Conservation (phyloP, 2,888 invertebrate species). For the Epinotia brunnichana region DNA sequence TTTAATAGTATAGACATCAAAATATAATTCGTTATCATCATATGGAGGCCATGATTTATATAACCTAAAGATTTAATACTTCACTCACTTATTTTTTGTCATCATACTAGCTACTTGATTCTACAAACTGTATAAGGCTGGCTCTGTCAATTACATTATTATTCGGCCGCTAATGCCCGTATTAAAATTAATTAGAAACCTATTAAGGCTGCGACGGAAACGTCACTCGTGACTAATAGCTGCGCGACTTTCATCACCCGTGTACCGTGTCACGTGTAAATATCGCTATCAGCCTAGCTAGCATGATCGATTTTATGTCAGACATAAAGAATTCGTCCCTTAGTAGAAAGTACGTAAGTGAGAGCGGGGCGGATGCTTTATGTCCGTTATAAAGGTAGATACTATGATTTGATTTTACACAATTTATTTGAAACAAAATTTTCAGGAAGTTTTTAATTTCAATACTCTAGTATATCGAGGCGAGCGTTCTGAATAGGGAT, state of each 20-base stretch:
- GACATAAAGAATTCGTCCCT: too few species aligned
- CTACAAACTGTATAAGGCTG: constrained; percentile 13
- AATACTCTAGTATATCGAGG: too few species aligned
- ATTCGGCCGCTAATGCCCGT: constrained; percentile 11
- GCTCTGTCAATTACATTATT: constrained; percentile 17
- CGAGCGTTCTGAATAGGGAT: too few species aligned
- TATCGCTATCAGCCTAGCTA: neutral
- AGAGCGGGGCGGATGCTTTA: too few species aligned
- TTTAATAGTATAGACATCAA: too few species aligned
- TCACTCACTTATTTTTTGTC: constrained; percentile 1
- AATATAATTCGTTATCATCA: neutral
- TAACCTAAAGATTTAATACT: neutral
- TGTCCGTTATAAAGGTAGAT: too few species aligned
- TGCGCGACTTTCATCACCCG: constrained; percentile 27
- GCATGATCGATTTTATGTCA: too few species aligned
- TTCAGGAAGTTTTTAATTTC: too few species aligned
- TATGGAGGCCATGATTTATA: neutral
- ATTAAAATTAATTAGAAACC: constrained; percentile 33
- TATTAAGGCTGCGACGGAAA: constrained; percentile 31
- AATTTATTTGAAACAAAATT: too few species aligned
- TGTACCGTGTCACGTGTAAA: constrained; percentile 1
- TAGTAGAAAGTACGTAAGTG: too few species aligned
- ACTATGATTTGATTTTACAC: too few species aligned
- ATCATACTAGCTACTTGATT: constrained; percentile 3
- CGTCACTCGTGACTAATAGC: constrained; percentile 16